Conservation (phyloP, 2,888 invertebrate genomes). For the Lithophane leautieri region DNA sequence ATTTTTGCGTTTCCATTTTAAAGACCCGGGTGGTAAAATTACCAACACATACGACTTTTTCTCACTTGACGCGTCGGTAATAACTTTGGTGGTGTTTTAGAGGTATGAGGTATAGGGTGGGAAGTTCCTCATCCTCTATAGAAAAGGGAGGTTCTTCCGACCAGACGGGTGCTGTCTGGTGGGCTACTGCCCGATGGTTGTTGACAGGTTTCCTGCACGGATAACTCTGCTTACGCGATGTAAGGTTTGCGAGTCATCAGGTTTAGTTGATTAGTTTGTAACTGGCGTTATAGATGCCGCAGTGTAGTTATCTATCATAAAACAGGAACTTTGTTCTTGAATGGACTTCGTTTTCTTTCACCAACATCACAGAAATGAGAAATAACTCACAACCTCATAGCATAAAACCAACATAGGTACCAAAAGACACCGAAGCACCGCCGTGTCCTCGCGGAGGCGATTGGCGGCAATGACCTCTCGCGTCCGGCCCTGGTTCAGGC, state of each 20-base stretch:
- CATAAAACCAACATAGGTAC: neutral
- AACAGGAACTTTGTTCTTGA: neutral
- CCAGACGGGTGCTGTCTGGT: neutral
- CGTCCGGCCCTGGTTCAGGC: no score
- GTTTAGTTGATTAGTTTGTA: no score
- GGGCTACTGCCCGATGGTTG: no score
- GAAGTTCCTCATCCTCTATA: neutral
- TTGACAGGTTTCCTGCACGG: neutral
- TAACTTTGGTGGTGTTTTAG: no score
- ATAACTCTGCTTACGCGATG: neutral
- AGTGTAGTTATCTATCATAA: neutral
- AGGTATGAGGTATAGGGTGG: neutral
- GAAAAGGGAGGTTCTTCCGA: neutral
- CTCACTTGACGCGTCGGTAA: neutral
- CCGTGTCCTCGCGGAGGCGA: no score
- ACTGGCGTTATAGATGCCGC: no score
- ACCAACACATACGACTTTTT: no score
- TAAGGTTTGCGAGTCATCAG: neutral
- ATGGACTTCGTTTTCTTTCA: neutral
- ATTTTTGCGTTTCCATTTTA: no score
- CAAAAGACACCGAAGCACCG: no score
- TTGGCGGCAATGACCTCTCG: no score
- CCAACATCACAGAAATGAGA: neutral
- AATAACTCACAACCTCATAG: neutral
- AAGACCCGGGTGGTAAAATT: no score